These are phyloP conservation scores for Tamias sibiricus DNA, from an alignment of 2,113 vertebrate species.

Conservation along the genomic window DNA sequence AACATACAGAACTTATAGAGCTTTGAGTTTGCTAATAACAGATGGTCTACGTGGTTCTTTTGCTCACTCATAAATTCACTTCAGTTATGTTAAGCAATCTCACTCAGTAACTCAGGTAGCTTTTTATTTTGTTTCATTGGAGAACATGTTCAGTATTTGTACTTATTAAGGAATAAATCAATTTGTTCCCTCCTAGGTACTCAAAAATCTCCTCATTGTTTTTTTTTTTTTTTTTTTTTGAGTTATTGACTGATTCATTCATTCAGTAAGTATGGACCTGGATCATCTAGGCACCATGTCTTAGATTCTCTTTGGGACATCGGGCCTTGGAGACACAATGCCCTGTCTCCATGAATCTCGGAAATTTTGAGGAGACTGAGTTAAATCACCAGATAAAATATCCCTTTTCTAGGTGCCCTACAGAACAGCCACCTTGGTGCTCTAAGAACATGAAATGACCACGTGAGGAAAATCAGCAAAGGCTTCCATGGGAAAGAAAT, in stretches of 20 bases:
- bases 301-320: background rate
- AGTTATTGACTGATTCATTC: background rate
- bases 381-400: background rate
- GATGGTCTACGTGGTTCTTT: background rate
- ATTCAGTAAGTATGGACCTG: background rate
- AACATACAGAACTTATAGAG: background rate
- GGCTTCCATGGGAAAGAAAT: background rate
- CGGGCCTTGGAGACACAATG: background rate
- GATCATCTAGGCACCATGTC: background rate
- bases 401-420: background rate
- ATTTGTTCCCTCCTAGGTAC: background rate
- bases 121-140: background rate
- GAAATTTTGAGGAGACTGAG: background rate
- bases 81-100: background rate
- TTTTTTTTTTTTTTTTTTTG: background rate
- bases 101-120: background rate
- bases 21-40: background rate
- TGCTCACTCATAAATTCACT: background rate
- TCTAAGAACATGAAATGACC: background rate
- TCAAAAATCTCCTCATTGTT: background rate
- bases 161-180: background rate
- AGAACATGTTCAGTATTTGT: background rate
- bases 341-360: background rate
- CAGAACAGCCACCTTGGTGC: background rate
- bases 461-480: background rate